Conservation (phyloP, 2,888 invertebrate genomes). For the Drosophila quasianomalipes region DNA sequence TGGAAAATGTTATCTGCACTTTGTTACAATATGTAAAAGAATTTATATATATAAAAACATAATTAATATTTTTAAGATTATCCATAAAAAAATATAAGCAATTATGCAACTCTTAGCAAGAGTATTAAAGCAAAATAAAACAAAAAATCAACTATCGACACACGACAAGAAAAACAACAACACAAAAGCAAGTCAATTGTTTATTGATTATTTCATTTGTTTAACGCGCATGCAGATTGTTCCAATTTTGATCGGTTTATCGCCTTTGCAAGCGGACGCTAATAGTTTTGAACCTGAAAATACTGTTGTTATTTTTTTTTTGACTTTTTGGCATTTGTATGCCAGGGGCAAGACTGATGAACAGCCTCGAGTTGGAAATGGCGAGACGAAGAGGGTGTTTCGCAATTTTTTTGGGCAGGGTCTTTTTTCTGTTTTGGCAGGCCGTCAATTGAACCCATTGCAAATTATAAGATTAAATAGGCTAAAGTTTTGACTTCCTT, state of each 20-base stretch:
- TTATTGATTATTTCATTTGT: conserved; percentile 55
- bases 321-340: conserved; percentile 39
- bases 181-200: conserved; percentile 36
- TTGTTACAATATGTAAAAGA: not conserved
- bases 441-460: conserved; percentile 45
- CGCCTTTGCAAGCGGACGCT: conserved; percentile 66
- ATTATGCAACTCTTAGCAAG: not conserved
- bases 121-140: conserved; percentile 6
- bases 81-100: not conserved
- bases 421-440: conserved; percentile 35
- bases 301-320: not conserved
- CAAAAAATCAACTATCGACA: conserved; percentile 28
- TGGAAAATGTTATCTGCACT: not conserved
- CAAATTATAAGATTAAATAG: conserved; percentile 46
- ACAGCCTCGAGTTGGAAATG: conserved; percentile 11
- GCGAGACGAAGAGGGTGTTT: not conserved
- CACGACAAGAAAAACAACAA: conserved; percentile 18
- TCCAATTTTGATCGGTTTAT: conserved; percentile 78
- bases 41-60: not conserved
- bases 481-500: conserved; percentile 43
- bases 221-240: conserved; percentile 60
- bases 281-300: conserved; percentile 74
- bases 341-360: conserved; percentile 68
- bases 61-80: too few species aligned
- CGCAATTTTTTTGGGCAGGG: conserved; percentile 34